Base-by-base conservation (phyloP, 2,888 invertebrate species). In the Priocnemis perturbator region DNA sequence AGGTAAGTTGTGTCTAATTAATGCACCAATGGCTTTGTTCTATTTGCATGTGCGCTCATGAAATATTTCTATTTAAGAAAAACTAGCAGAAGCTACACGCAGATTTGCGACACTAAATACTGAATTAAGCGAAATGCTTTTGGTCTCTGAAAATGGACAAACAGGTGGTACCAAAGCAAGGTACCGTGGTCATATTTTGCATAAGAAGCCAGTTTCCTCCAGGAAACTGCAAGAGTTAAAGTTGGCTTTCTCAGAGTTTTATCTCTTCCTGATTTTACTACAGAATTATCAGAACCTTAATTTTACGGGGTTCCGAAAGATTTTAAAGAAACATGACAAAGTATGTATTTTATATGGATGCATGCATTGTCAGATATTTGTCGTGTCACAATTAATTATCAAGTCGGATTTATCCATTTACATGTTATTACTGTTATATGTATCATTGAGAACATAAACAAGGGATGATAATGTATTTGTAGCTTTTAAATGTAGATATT, bases 211-310 rank as follows among this genome's bases (percentile, higher is more conserved):
- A 59, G 86, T 93, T 19, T 92, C 93, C 0, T 91, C 93, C 0
- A 91, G 95, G 55, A 95, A 95, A 86, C 90, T 94, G 64, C 95
- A 95, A 85, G 96, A 96, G 87, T 90, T 97, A 73, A 96, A 96
- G 89, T 90, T 97, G 76, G 97, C 97, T 62, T 97, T 96, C 89
- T 95, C 95, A 83, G 97, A 97, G 90, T 97, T 96, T 89, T 97
- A 97, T 89, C 91, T 97, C 63, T 95, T 95, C 81, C 90, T 97
- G 65, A 95, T 97, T 82, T 90, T 97, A 52, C 90, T 97, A 61
- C 97, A 97, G 89, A 97, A 97, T 88, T 96, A 96, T 88, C 96
- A 97, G 89, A 95, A 95, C 81, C 90, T 97, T 15, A 97, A 97
- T 90, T 95, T 95, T 83, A 96, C 96, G 4, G 97, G 97, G 1